Conservation (phyloP, 2,888 invertebrate species). For the Chaetoderma sp. region DNA sequence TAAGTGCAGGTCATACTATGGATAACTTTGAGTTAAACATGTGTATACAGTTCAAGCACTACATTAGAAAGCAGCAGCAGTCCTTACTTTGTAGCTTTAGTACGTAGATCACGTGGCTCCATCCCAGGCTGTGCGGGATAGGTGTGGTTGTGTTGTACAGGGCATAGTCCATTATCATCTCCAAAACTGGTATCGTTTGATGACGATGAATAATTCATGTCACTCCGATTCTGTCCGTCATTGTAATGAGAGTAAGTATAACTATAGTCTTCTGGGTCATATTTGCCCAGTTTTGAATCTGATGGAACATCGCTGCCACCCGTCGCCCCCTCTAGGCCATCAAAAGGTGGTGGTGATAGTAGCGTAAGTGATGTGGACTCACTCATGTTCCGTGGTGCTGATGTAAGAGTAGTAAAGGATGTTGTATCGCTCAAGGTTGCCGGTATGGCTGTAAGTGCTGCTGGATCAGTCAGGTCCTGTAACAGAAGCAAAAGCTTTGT, state of each 20-base stretch:
- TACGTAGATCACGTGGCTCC: conserved; percentile 47
- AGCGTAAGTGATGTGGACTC: too few relatives aligned
- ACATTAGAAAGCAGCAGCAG: too few relatives aligned
- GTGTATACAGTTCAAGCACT: too few relatives aligned
- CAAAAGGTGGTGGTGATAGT: conserved; percentile 47
- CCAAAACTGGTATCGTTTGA: conserved; percentile 56
- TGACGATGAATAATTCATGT: conserved; percentile 53
- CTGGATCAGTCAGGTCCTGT: conserved; percentile 56
- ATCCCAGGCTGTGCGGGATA: conserved; percentile 62
- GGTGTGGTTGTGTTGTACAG: conserved; percentile 64
- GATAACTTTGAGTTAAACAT: too few relatives aligned
- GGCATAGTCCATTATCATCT: conserved; percentile 37
- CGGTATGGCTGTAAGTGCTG: too few relatives aligned
- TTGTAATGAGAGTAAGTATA: conserved; percentile 42
- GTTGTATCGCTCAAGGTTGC: too few relatives aligned
- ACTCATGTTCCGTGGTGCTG: too few relatives aligned
- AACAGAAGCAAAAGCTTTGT: conserved; percentile 27
- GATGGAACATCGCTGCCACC: conserved; percentile 52
- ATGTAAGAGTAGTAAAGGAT: too few relatives aligned
- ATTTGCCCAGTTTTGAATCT: conserved; percentile 44
- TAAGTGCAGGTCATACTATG: too few relatives aligned
- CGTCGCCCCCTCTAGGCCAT: conserved; percentile 64
- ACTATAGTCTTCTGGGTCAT: conserved; percentile 46
- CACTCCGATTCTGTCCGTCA: conserved; percentile 3
- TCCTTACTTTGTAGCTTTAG: neutral